Conservation (phyloP, 2,113 vertebrate genomes). For the Butastur rufipennis region DNA sequence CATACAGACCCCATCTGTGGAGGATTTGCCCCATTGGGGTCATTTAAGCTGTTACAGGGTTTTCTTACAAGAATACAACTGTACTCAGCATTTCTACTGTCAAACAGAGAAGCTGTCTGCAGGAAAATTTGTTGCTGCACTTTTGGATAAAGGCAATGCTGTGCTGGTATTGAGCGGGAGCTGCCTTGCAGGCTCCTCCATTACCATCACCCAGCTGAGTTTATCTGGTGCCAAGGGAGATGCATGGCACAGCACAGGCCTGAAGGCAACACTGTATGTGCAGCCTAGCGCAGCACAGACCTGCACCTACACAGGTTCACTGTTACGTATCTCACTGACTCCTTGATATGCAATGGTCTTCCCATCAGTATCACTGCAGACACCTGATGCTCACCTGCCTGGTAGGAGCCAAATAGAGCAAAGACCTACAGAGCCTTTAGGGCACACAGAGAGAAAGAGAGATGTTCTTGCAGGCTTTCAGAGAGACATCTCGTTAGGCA, state of each 20-base stretch:
- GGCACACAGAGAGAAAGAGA: too few relatives aligned
- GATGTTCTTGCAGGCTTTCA: not conserved
- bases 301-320: not conserved
- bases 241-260: not conserved
- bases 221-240: not conserved
- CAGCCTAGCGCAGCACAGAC: not conserved
- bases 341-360: not conserved
- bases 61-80: not conserved
- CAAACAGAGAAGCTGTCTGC: not conserved
- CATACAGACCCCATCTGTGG: accelerated
- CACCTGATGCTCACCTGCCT: not conserved
- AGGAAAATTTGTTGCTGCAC: not conserved
- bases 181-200: not conserved
- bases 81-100: not conserved
- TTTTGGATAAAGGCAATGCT: not conserved
- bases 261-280: accelerated
- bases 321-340: not conserved
- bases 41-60: not conserved
- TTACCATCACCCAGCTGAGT: not conserved
- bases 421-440: not conserved
- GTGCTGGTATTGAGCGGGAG: accelerated
- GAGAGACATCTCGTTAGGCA: not conserved
- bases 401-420: not conserved
- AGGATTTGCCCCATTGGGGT: not conserved
- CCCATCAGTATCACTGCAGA: not conserved